Evolutionary conservation across 1,140 invertebrate genomes (phyloP), one percentile per base, ranked within the genome.

Genomic region (Whitmania pigra): DNA sequence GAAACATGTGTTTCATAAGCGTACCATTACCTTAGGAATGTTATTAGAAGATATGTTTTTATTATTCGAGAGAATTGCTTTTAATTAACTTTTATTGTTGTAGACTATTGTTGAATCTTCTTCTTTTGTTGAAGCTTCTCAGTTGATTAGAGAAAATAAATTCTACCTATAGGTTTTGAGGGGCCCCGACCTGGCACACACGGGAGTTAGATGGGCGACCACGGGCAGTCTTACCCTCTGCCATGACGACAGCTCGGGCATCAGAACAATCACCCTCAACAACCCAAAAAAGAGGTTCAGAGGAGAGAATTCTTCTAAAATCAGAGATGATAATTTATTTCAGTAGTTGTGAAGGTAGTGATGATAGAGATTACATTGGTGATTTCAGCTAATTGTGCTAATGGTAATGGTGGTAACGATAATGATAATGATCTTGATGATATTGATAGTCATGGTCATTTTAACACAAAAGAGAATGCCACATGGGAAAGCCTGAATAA

Each of bases 191-290:
- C 18, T 63, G 5, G 11, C 2, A 63, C 22, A 31, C 67, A 68
- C 9, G 2, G 67, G 29, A 17, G 40, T 18, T 2, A 9, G 9
- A 20, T 29, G 40, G 29, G n/a, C n/a, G 9, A 13, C 22, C 11
- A 53, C 69, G n/a, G 43, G 53, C 6, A 18, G 17, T 22, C 43
- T 70, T 17, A 70, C 43, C 11, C 53, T 54, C 40, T 53, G 69
- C 6, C 22, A 25, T 25, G 69, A 70, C n/a, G 69, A 49, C 25
- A 27, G 53, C 29, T 63, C 6, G 3, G 71, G 71, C 36, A 72
- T 72, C 53, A 53, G 71, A n/a, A 72, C 71, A 49, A 67, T 72
- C 40, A 67, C 53, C 31, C 53, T 72, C 36, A 72, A 72, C 29
- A 72, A 72, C 57, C 63, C 53, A 63, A 72, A 67, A 43, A 72